Evolutionary conservation across 2,113 vertebrate genomes (phyloP).

Genomic region (Carassius carassius): DNA sequence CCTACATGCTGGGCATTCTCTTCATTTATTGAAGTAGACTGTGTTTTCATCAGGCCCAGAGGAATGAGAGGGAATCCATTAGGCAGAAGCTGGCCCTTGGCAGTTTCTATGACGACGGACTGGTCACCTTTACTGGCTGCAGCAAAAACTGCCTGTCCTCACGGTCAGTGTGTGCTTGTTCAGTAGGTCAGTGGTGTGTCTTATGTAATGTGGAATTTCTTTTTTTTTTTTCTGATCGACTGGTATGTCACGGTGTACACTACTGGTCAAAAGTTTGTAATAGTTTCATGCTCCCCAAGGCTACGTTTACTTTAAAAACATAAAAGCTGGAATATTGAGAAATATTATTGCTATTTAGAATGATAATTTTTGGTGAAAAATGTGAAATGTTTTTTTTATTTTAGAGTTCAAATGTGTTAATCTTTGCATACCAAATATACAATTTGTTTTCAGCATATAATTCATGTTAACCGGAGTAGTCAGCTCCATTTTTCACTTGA

Average conservation of each 20-base stretch:
- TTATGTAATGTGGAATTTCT: not conserved
- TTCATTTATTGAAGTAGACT: conserved; percentile 28
- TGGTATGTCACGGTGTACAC: not conserved
- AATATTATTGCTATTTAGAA: too few species aligned
- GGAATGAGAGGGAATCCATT: conserved; percentile 97
- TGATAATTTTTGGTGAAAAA: not conserved
- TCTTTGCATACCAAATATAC: not conserved
- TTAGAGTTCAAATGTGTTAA: too few species aligned
- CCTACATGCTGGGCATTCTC: conserved; percentile 4
- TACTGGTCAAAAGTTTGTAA: not conserved
- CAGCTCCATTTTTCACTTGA: not conserved
- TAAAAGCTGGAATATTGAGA: not conserved
- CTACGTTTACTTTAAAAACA: not conserved
- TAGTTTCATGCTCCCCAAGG: not conserved
- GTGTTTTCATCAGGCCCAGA: conserved; percentile 84
- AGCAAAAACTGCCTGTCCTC: conserved; percentile 90
- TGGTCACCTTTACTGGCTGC: conserved; percentile 92
- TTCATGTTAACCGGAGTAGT: not conserved
- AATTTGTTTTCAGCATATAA: not conserved
- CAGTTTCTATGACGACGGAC: conserved; percentile 98
- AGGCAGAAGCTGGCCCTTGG: conserved; percentile 97
- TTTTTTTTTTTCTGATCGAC: not conserved
- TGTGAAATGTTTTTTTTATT: too few species aligned
- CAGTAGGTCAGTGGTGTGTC: not conserved
- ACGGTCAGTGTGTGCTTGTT: conserved; percentile 72